Evolutionary conservation across 1,140 invertebrate genomes (phyloP).

Genomic region (Belonocnema kinseyi): DNA sequence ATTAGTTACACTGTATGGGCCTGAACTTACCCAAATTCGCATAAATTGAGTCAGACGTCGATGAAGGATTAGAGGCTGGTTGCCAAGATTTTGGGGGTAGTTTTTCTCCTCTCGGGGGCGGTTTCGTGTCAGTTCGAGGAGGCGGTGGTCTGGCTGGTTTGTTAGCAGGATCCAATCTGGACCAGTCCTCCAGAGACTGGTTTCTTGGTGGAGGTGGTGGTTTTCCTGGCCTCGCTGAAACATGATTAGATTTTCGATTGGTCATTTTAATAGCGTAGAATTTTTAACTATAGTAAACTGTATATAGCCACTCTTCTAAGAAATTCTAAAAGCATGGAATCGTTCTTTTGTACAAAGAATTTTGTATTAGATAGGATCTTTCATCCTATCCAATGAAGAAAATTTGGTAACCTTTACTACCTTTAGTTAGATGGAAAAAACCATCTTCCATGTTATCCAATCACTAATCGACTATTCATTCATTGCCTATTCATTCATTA

Average conservation of each 20-base stretch:
- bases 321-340: no score
- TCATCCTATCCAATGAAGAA: not conserved
- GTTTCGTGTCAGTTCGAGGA: constrained; percentile 82
- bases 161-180: constrained; percentile 59
- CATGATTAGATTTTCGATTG: constrained; percentile 14
- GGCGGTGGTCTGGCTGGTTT: constrained; percentile 82
- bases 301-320: no score
- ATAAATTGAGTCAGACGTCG: constrained; percentile 83
- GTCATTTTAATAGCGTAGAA: not conserved
- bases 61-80: constrained; percentile 68
- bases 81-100: constrained; percentile 62
- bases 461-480: not conserved
- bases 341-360: no score
- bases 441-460: not conserved
- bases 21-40: constrained; percentile 84
- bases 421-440: not conserved
- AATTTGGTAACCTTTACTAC: not conserved
- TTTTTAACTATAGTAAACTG: no score
- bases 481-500: not conserved
- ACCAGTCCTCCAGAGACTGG: constrained; percentile 75
- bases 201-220: constrained; percentile 79
- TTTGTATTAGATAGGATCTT: not conserved
- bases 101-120: constrained; percentile 64
- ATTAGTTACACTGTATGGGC: constrained; percentile 75
- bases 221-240: constrained; percentile 76